These are phyloP conservation scores for Keiferia lycopersicella DNA, from an alignment of 2,888 invertebrate species.

Conservation along the genomic window DNA sequence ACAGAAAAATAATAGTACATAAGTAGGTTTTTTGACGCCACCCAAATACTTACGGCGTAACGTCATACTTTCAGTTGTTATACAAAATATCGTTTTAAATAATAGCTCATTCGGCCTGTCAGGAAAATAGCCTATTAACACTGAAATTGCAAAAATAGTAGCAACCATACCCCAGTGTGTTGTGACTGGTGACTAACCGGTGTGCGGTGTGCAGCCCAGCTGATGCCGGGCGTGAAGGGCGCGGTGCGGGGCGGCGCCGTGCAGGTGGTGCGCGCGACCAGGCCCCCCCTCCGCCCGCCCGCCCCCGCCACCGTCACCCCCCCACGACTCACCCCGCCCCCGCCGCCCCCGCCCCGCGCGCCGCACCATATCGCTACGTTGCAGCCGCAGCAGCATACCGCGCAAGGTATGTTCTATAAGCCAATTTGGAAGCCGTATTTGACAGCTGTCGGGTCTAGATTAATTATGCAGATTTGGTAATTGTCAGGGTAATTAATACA, in stretches of 20 bases:
- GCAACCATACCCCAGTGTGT: background rate
- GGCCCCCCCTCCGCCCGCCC: conserved; percentile 32
- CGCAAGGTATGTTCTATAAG: background rate
- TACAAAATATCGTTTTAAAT: too few relatives aligned
- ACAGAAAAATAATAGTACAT: too few relatives aligned
- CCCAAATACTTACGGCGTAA: too few relatives aligned
- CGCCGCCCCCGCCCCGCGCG: conserved; percentile 24
- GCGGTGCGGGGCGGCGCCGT: conserved; percentile 61
- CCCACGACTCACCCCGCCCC: conserved; percentile 30
- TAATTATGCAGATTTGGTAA: too few relatives aligned
- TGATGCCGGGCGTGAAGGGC: conserved; percentile 85
- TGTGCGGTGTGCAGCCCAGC: conserved; percentile 70
- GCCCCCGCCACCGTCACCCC: conserved; percentile 35
- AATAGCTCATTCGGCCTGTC: too few relatives aligned
- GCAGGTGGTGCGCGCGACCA: conserved; percentile 47
- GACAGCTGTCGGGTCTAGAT: background rate
- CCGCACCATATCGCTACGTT: conserved; percentile 29
- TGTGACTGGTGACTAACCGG: conserved; percentile 20
- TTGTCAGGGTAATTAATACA: background rate
- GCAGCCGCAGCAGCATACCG: background rate
- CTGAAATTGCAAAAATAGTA: background rate
- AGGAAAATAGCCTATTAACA: too few relatives aligned
- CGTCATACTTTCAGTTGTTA: too few relatives aligned
- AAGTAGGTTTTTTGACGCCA: too few relatives aligned
- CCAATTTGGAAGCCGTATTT: background rate